These are phyloP conservation scores for Nanorana parkeri DNA, from an alignment of 2,113 vertebrate species.

Conservation along the genomic window DNA sequence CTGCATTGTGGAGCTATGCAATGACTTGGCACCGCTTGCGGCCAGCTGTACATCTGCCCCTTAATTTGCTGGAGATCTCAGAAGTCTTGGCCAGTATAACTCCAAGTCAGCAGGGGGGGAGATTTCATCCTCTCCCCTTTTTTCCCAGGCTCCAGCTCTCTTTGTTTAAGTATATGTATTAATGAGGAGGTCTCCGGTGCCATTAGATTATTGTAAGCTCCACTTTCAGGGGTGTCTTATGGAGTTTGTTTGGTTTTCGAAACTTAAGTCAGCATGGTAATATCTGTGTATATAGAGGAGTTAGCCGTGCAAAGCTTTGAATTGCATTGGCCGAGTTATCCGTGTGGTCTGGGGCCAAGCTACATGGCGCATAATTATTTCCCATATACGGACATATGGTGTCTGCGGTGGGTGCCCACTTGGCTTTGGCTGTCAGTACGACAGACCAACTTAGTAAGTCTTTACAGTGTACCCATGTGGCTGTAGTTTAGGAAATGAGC, in stretches of 20 bases:
- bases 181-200: not conserved
- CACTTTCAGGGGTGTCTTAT: conserved; percentile 1
- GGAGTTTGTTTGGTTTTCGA: conserved; percentile 6
- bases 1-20: conserved; percentile 33
- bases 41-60: conserved; percentile 49
- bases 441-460: not conserved
- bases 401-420: conserved; percentile 17
- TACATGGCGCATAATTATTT: conserved; percentile 19
- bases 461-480: not conserved
- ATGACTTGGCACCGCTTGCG: conserved; percentile 11
- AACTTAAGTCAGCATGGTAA: not conserved
- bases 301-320: conserved; percentile 11
- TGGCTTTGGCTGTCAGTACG: not conserved
- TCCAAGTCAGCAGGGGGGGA: conserved; percentile 32
- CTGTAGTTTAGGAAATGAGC: not conserved
- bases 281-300: not conserved
- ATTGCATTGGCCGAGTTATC: conserved; percentile 6
- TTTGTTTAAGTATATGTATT: conserved; percentile 27
- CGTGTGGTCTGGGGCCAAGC: conserved; percentile 1
- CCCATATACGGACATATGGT: conserved; percentile 27
- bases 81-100: conserved; percentile 36
- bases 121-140: conserved; percentile 4
- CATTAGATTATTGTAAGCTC: not conserved
- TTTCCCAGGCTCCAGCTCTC: conserved; percentile 14
- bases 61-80: conserved; percentile 32